Conservation (phyloP, 2,888 invertebrate genomes). For the Seira musarum region DNA sequence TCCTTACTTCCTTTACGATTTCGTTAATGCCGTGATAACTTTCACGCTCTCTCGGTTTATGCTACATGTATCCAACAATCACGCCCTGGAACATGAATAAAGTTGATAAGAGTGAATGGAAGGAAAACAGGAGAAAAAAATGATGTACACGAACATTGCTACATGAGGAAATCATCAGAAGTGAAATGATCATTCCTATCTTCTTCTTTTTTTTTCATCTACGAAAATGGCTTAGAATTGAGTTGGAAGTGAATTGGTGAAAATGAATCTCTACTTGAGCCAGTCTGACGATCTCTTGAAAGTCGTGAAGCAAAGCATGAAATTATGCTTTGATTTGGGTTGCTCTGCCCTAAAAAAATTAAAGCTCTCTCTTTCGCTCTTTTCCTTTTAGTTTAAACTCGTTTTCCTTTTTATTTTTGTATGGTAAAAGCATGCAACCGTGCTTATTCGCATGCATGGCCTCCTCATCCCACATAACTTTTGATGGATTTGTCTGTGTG, state of each 20-base stretch:
- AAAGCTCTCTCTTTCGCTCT: neutral
- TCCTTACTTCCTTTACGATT: constrained; percentile 4
- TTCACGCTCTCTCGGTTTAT: neutral
- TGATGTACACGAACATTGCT: too few relatives aligned
- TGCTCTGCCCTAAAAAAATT: neutral
- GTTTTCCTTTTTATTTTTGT: neutral
- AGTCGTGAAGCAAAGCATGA: neutral
- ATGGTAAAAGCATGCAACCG: neutral
- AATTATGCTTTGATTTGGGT: neutral
- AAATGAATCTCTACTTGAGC: too few relatives aligned
- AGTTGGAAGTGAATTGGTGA: too few relatives aligned
- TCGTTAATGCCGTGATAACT: constrained; percentile 2
- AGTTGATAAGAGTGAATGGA: too few relatives aligned
- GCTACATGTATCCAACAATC: neutral
- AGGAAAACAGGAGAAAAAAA: too few relatives aligned
- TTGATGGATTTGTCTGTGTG: too few relatives aligned
- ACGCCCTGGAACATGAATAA: neutral
- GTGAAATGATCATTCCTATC: too few relatives aligned
- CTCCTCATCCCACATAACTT: neutral
- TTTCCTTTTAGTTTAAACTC: constrained; percentile 28
- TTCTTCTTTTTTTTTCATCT: too few relatives aligned
- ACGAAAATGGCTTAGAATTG: too few relatives aligned
- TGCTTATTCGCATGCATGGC: neutral
- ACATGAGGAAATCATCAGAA: too few relatives aligned
- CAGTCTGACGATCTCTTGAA: neutral